Percentiles rank a stretch among this genome's conserved stretches.
Evolutionary conservation across 1,140 invertebrate genomes (phyloP).

Genomic region (Venustaconcha ellipsiformis): DNA sequence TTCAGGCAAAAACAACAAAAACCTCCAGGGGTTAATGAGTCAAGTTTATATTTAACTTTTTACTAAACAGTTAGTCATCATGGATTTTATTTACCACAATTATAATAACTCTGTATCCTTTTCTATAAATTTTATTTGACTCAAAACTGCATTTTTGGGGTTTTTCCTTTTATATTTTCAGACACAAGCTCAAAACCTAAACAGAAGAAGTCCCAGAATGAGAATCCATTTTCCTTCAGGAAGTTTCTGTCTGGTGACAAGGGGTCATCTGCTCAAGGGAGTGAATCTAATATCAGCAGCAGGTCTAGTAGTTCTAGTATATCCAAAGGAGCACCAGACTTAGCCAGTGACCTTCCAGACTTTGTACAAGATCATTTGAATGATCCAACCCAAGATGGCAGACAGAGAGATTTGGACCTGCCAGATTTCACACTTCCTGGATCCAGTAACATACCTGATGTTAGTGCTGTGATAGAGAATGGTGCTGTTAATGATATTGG

Average conservation of each 20-base stretch:
- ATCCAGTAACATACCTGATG: background rate
- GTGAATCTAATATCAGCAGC: constrained; percentile 3
- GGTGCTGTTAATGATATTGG: constrained; percentile 6
- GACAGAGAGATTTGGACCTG: constrained; percentile 35
- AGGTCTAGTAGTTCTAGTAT: background rate
- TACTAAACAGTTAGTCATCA: no score
- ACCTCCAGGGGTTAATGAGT: no score
- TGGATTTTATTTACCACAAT: no score
- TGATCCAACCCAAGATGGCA: constrained; percentile 14
- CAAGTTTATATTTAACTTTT: no score
- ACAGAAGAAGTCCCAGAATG: constrained; percentile 48
- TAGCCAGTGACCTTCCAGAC: constrained; percentile 59
- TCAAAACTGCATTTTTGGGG: constrained; percentile 1
- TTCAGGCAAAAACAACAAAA: no score
- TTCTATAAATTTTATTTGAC: no score
- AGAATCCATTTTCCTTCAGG: constrained; percentile 66
- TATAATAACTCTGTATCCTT: no score
- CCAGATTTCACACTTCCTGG: constrained; percentile 48
- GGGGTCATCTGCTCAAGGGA: constrained; percentile 9
- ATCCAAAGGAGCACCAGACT: constrained; percentile 36
- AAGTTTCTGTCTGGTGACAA: constrained; percentile 49
- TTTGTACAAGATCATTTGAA: constrained; percentile 63
- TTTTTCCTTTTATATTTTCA: constrained; percentile 13
- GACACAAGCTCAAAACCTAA: constrained; percentile 13
- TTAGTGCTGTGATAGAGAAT: constrained; percentile 14